Evolutionary conservation across 1,140 invertebrate genomes (phyloP), one percentile per base, ranked within the genome.

Genomic region (Zaprionus ornatus): DNA sequence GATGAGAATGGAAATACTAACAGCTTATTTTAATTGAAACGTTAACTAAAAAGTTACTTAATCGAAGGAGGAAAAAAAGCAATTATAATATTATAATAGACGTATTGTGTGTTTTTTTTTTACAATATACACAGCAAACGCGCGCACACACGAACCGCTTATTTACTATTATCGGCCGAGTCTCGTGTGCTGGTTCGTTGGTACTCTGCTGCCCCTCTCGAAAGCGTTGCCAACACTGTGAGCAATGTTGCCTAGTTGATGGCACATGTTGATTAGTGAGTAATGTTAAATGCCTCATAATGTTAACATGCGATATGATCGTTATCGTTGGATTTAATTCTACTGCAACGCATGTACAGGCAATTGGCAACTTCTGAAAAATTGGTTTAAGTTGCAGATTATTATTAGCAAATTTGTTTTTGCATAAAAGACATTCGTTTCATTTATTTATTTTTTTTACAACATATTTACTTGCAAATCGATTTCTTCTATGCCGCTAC

Each of bases 91-190:
- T 52, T 62, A 48, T 40, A 71, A 70, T 62, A 65, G 27, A n/a
- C 62, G 61, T 56, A 54, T 40, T 57, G 35, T 64, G 17, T 25
- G 40, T 72, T 32, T 75, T 54, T 72, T 40, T 75, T 54, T 75
- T 50, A 63, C 56, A 68, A 67, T 54, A 63, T 70, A 29, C 42
- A 19, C 42, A 19, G 32, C 25, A 68, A 70, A 40, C 66, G 59
- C 55, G 66, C 67, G 67, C 55, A 66, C 69, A 55, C 69, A 76
- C 74, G 74, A 73, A 62, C 62, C 69, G 69, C 48, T 66, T 72
- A 65, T 60, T 71, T 76, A 66, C 50, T 76, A 71, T 73, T 66
- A 76, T 72, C 37, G 69, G 37, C 32, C 32, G 56, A 66, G 60
- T 70, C 45, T 50, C 61, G 72, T 71, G 61, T 57, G 59, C 57